phyloP scores from a whole-genome alignment of 2,888 invertebrate genomes.

The Pyrochroa serraticornis region DNA sequence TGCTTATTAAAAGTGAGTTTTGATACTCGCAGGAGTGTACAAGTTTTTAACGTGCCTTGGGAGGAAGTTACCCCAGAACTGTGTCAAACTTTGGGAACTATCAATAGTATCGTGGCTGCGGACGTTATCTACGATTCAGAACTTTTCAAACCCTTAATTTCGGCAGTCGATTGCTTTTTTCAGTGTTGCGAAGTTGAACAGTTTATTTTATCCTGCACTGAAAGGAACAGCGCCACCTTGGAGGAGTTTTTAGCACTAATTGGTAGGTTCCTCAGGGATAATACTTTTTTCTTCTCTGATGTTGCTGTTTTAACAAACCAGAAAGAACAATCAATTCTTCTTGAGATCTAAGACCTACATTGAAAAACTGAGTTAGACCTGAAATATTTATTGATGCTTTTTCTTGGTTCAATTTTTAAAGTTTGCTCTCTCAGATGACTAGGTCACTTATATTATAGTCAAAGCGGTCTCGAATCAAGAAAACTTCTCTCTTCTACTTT shows the following conservation, averaged over 20 bases:
- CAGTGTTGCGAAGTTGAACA: conserved; percentile 48
- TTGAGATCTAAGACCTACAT: too few species aligned
- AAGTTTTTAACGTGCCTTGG: conserved; percentile 60
- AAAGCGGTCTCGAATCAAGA: too few species aligned
- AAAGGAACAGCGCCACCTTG: conserved; percentile 71
- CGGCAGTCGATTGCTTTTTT: conserved; percentile 58
- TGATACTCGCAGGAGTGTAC: conserved; percentile 27
- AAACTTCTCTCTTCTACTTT: too few species aligned
- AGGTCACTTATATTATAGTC: too few species aligned
- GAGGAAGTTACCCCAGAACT: conserved; percentile 55
- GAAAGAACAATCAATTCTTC: too few species aligned
- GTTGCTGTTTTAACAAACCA: too few species aligned
- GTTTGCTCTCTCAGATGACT: too few species aligned
- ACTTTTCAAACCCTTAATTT: conserved; percentile 59
- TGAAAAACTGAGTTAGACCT: too few species aligned
- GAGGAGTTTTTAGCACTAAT: conserved; percentile 59
- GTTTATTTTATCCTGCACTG: conserved; percentile 64
- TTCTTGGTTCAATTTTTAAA: too few species aligned
- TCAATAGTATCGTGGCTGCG: conserved; percentile 64
- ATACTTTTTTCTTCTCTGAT: not conserved
- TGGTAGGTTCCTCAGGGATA: conserved; percentile 32
- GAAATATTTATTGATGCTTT: too few species aligned
- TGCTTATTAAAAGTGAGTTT: conserved; percentile 12
- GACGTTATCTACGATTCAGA: conserved; percentile 67
- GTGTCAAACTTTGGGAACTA: conserved; percentile 42